These are phyloP conservation scores for Yponomeuta cagnagella DNA, from an alignment of 2,888 invertebrate species.

Conservation along the genomic window DNA sequence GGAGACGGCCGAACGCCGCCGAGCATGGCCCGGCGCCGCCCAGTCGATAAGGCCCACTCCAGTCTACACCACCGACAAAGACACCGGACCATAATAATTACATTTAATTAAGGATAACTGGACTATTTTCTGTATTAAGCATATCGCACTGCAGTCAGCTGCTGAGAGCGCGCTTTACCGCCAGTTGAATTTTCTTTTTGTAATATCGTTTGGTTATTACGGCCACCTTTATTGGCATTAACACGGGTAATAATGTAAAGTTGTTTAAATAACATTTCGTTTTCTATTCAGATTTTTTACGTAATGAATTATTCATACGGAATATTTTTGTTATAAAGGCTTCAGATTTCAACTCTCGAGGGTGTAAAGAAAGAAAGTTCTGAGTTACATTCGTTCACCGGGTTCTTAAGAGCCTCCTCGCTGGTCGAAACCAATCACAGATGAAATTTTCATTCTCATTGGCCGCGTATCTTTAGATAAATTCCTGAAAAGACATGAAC, in stretches of 20 bases:
- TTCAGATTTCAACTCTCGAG: not conserved
- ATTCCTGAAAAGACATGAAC: no score
- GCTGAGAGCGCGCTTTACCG: slow-evolving; percentile 2
- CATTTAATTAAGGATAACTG: slow-evolving; percentile 69
- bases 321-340: not conserved
- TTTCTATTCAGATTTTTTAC: not conserved
- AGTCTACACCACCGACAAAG: slow-evolving; percentile 62
- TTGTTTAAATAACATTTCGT: not conserved
- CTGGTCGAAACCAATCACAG: not conserved
- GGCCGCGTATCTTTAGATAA: not conserved
- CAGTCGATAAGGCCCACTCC: slow-evolving; percentile 75
- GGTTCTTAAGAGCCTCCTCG: not conserved
- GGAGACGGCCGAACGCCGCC: slow-evolving; percentile 39
- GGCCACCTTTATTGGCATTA: not conserved
- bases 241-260: not conserved
- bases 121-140: slow-evolving; percentile 61
- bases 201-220: not conserved
- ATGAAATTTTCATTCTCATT: slow-evolving; percentile 1
- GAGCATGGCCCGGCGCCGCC: slow-evolving; percentile 69
- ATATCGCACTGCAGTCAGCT: slow-evolving; percentile 40
- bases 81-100: slow-evolving; percentile 75
- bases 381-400: not conserved
- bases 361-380: not conserved
- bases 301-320: not conserved
- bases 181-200: not conserved